These are phyloP conservation scores for Otocyon megalotis DNA, from an alignment of 2,113 vertebrate genomes.

Conservation along the genomic window DNA sequence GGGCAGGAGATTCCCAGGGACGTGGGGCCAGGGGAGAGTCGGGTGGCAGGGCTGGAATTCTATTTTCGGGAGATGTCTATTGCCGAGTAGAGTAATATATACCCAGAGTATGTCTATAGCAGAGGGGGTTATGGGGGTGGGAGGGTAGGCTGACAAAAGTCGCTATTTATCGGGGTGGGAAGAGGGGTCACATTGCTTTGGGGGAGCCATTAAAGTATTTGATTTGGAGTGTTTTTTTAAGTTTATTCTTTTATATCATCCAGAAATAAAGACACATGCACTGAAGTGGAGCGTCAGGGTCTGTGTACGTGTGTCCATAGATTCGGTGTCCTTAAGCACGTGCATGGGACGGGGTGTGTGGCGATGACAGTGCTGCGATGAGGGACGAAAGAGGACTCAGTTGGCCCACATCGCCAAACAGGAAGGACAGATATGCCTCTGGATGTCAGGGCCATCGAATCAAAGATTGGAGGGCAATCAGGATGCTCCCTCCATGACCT, in stretches of 20 bases:
- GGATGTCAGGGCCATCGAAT: background rate
- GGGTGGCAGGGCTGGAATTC: constrained; percentile 47
- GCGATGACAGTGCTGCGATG: background rate
- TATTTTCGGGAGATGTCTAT: constrained; percentile 86
- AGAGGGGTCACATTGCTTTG: constrained; percentile 54
- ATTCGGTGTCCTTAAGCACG: background rate
- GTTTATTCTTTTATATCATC: constrained; percentile 83
- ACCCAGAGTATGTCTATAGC: constrained; percentile 82
- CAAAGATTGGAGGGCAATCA: background rate
- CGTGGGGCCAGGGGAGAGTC: background rate
- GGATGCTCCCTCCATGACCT: background rate
- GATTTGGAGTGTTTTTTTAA: constrained; percentile 70
- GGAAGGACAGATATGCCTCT: background rate
- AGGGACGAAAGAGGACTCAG: background rate
- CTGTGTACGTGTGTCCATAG: background rate
- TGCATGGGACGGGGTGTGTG: background rate
- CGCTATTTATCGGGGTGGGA: constrained; percentile 77
- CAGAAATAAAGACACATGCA: constrained; percentile 76
- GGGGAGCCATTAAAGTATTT: constrained; percentile 53
- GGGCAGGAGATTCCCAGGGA: background rate
- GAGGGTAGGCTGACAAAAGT: constrained; percentile 51
- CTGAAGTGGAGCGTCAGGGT: constrained; percentile 10
- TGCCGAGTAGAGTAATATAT: constrained; percentile 83
- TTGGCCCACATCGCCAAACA: background rate
- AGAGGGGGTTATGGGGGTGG: constrained; percentile 61